phyloP scores from a whole-genome alignment of 1,140 invertebrate genomes.

The Drosophila neocordata region DNA sequence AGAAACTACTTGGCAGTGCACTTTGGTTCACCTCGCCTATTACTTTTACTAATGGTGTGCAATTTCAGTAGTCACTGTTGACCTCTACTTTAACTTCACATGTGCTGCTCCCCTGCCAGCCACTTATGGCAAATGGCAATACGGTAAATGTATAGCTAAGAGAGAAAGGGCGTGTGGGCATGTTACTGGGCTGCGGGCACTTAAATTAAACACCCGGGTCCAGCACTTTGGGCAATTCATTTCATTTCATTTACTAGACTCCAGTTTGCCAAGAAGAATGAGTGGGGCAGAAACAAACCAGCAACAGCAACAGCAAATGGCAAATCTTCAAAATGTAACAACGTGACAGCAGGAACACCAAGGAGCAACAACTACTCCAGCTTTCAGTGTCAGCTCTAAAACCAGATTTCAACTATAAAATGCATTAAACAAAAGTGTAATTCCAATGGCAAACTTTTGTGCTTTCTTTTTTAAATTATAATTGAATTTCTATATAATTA shows the following conservation, averaged over 20 bases:
- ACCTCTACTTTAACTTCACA: conserved; percentile 24
- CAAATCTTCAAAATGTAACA: conserved; percentile 54
- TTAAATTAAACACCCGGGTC: conserved; percentile 71
- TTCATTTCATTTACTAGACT: conserved; percentile 44
- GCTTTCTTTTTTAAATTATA: not conserved
- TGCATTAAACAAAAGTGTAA: too few relatives aligned
- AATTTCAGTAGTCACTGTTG: conserved; percentile 48
- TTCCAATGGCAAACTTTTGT: not conserved
- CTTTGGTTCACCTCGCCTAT: conserved; percentile 72
- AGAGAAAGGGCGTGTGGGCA: conserved; percentile 12
- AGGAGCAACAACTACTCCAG: not conserved
- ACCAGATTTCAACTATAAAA: not conserved
- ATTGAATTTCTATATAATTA: too few relatives aligned
- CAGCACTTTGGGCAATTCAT: conserved; percentile 71
- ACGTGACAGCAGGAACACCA: conserved; percentile 39
- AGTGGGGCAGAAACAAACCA: not conserved
- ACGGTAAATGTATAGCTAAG: not conserved
- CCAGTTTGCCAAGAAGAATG: not conserved
- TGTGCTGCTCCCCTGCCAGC: not conserved
- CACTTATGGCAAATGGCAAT: too few relatives aligned
- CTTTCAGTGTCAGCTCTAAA: conserved; percentile 2
- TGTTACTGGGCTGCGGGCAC: conserved; percentile 43
- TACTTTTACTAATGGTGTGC: conserved; percentile 76
- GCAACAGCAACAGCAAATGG: conserved; percentile 19
- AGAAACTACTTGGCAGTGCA: conserved; percentile 65